A percentile compares a stretch with the other conserved stretches of the same genome.
phyloP scores from a whole-genome alignment of 2,113 vertebrate species.

The Psammodynastes pulverulentus region DNA sequence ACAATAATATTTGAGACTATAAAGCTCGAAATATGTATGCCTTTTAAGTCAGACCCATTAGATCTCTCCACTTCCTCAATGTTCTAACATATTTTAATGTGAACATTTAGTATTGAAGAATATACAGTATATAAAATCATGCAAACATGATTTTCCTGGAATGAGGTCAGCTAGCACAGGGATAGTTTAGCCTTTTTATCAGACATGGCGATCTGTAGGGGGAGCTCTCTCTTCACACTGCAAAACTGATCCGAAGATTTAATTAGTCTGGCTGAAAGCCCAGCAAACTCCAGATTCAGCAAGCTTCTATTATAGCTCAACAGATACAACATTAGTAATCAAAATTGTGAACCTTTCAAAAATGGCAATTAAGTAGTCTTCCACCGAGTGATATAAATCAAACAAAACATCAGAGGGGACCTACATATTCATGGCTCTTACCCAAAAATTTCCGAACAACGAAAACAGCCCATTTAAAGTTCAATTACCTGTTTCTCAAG shows the following conservation, averaged over 20 bases:
- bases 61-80: no score
- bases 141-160: not conserved
- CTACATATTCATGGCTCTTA: not conserved
- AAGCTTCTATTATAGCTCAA: not conserved
- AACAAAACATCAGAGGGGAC: not conserved
- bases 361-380: not conserved
- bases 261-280: not conserved
- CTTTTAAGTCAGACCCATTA: not conserved
- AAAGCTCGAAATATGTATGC: not conserved
- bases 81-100: not conserved
- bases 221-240: not conserved
- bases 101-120: not conserved
- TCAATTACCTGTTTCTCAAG: not conserved
- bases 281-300: not conserved
- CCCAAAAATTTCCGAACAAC: not conserved
- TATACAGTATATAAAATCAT: not conserved
- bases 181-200: not conserved
- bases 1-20: not conserved
- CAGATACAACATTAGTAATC: not conserved
- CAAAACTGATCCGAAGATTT: not conserved
- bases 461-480: not conserved
- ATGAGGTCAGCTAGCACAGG: not conserved
- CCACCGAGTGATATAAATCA: not conserved
- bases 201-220: not conserved
- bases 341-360: not conserved